These are phyloP conservation scores for Cheilosia scutellata DNA, from an alignment of 2,888 invertebrate genomes.

Conservation along the genomic window DNA sequence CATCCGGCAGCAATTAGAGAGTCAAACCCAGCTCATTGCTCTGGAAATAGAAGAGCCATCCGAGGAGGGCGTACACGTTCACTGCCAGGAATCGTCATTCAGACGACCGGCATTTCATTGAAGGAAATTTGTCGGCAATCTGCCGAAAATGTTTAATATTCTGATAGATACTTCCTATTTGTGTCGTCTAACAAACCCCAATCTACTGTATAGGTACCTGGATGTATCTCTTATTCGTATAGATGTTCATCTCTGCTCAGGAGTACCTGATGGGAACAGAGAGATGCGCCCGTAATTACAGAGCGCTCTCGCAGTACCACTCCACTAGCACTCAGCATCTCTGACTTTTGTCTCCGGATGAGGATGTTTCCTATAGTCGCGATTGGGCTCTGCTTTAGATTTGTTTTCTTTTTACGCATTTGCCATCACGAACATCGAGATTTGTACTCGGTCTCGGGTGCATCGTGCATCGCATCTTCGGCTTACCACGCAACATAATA, in stretches of 20 bases:
- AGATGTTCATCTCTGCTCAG: neutral
- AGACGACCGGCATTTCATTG: constrained; percentile 54
- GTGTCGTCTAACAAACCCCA: constrained; percentile 39
- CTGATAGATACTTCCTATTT: constrained; percentile 75
- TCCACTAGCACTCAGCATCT: constrained; percentile 43
- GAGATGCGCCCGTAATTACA: constrained; percentile 64
- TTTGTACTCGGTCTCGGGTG: constrained; percentile 47
- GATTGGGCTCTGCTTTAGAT: constrained; percentile 34
- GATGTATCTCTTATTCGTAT: neutral
- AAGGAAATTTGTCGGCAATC: constrained; percentile 66
- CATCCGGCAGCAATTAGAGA: constrained; percentile 73
- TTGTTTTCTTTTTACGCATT: constrained; percentile 32
- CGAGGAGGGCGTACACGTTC: constrained; percentile 60
- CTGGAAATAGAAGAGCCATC: constrained; percentile 49
- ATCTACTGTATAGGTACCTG: constrained; percentile 45
- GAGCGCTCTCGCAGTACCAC: constrained; percentile 58
- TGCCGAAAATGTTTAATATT: constrained; percentile 64
- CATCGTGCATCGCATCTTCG: constrained; percentile 32
- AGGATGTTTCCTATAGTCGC: constrained; percentile 55
- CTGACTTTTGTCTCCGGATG: constrained; percentile 70
- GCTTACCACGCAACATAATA: constrained; percentile 46
- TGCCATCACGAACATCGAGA: constrained; percentile 62
- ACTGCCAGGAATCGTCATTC: constrained; percentile 50
- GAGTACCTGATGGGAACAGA: constrained; percentile 26
- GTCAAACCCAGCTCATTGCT: constrained; percentile 68